Evolutionary conservation across 1,140 invertebrate genomes (phyloP), one percentile per base, ranked within the genome.

Genomic region (Chrysomallon squamiferum): DNA sequence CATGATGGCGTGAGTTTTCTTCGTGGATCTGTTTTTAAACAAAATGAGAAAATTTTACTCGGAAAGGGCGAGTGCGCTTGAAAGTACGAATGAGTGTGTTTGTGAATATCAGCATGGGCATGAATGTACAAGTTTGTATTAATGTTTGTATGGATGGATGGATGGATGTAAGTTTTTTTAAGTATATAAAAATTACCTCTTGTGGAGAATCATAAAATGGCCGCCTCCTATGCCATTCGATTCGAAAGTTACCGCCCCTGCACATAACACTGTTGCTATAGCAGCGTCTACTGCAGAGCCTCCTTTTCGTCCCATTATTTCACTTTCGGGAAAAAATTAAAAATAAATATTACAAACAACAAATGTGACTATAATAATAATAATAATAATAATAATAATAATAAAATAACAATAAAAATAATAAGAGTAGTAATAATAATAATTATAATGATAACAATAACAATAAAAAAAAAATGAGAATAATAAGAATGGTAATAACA

Each of bases 191-290:
- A n/a, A n/a, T 38, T 38, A 38, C 82, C 83, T 86, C 56, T 89
- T 85, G 79, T 94, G 96, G 54, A 94, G 88, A 3, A 92, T 93
- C 91, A 95, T 92, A 64, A 96, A 84, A 79, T 92, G 91, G 0
- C 94, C 95, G 20, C 95, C 95, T 0, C 95, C 95, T 0, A 96
- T 77, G 0, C 95, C 95, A 88, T 93, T 91, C 76, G 93, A 94
- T 74, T 96, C 93, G 70, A 91, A 87, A 75, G 93, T 92, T 15
- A 92, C 85, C 0, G 96, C 87, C 0, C 95, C 93, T 76, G 93
- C 92, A 86, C 95, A 96, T 62, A 97, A 90, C 74, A 95, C 84
- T 0, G 92, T 85, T 0, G 93, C 91, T 33, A 97, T 90, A 0
- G 93, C 89, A 0, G 93, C 92, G 80, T 97, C 95, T 35, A 95